A percentile compares a stretch with the other conserved stretches of the same genome.
These are phyloP conservation scores for Charanyca ferruginea DNA, from an alignment of 2,888 invertebrate genomes.

Conservation along the genomic window DNA sequence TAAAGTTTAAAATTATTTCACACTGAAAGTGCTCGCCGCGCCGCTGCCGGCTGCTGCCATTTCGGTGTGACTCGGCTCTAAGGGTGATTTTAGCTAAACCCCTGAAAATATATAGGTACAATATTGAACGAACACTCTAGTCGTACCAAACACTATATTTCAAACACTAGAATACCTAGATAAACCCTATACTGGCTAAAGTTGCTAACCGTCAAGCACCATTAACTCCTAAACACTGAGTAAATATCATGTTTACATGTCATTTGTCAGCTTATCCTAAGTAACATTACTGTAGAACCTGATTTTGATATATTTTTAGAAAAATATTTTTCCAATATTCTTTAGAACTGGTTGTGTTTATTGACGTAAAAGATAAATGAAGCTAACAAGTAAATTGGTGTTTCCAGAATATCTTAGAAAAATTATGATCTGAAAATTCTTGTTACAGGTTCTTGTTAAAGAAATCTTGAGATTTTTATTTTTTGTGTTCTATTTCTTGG, in stretches of 20 bases:
- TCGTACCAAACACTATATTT: neutral
- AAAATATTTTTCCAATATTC: slow-evolving; percentile 41
- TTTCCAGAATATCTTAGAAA: slow-evolving; percentile 2
- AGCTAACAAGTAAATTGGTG: slow-evolving; percentile 20
- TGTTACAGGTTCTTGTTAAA: neutral
- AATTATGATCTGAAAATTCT: slow-evolving; percentile 13
- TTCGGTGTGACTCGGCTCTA: too few species aligned
- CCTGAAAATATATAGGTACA: too few species aligned
- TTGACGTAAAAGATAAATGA: slow-evolving; percentile 22
- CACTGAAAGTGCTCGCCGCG: too few species aligned
- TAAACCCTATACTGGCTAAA: slow-evolving; percentile 11
- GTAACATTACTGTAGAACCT: slow-evolving; percentile 11
- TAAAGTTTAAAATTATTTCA: too few species aligned
- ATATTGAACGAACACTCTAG: neutral
- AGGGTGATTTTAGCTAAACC: too few species aligned
- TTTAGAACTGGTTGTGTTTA: slow-evolving; percentile 12
- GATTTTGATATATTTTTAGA: slow-evolving; percentile 31
- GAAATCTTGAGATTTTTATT: neutral
- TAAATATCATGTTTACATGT: slow-evolving; percentile 44
- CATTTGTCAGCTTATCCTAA: slow-evolving; percentile 41
- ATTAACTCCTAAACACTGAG: slow-evolving; percentile 36
- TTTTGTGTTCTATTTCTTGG: too few species aligned
- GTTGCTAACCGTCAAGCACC: slow-evolving; percentile 26
- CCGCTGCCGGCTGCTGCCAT: too few species aligned
- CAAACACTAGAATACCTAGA: slow-evolving; percentile 13